Evolutionary conservation across 2,797 vertebrate species (phyloP).

Genomic region (Parauchenoglanis punctatus): DNA sequence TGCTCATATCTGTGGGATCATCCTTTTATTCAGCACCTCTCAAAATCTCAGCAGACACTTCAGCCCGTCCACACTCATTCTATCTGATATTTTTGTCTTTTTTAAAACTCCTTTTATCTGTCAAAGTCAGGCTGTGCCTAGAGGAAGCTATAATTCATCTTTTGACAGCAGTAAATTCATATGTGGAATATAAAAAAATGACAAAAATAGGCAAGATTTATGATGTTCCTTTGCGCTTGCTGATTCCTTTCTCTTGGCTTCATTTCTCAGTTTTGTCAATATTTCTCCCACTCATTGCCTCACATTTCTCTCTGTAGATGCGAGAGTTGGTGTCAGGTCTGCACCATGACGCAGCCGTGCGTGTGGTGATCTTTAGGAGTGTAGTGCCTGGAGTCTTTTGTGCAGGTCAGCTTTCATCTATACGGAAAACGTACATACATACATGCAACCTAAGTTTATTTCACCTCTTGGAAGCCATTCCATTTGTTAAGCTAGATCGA

Average conservation of each 20-base stretch:
- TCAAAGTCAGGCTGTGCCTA: not conserved
- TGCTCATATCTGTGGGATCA: not conserved
- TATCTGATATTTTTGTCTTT: not conserved
- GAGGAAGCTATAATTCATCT: constrained; percentile 4
- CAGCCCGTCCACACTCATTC: not conserved
- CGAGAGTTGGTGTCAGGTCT: constrained; percentile 78
- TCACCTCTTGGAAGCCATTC: not conserved
- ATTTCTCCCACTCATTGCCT: constrained; percentile 5
- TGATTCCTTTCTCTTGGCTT: not conserved
- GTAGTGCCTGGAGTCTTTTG: constrained; percentile 89
- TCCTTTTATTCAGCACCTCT: constrained; percentile 4
- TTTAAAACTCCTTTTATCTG: not conserved
- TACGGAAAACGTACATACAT: not conserved
- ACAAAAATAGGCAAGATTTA: constrained; percentile 15
- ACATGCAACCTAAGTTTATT: not conserved
- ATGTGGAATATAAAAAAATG: constrained; percentile 15
- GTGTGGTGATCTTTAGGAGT: constrained; percentile 89
- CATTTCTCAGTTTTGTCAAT: constrained; percentile 26
- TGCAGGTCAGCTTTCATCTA: constrained; percentile 79
- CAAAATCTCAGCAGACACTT: constrained; percentile 7
- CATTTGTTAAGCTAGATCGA: not conserved
- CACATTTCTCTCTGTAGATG: constrained; percentile 73
- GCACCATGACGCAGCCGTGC: constrained; percentile 75
- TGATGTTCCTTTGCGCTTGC: constrained; percentile 17
- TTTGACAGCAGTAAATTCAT: constrained; percentile 26